Evolutionary conservation across 2,888 invertebrate species (phyloP).

Genomic region (Stenichneumon culpator): DNA sequence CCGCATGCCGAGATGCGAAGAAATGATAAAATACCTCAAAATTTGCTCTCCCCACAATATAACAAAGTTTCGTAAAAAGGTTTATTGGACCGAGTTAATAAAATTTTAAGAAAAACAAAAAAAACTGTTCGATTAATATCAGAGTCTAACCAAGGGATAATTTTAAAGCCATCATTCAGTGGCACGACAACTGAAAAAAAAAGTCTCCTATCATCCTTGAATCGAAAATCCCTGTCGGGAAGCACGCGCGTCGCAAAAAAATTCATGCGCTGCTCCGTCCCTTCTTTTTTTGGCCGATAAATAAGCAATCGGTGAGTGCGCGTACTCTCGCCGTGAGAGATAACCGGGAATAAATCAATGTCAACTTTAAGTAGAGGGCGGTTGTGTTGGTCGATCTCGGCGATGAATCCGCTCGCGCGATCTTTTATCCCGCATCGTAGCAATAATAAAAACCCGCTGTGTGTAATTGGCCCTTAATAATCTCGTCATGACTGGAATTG

Average conservation of each 20-base stretch:
- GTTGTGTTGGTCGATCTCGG: slow-evolving; percentile 74
- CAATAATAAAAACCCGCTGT: slow-evolving; percentile 77
- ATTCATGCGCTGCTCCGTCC: not conserved
- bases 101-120: not conserved
- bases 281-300: slow-evolving; percentile 69
- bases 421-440: slow-evolving; percentile 40
- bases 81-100: not conserved
- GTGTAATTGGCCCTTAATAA: slow-evolving; percentile 84
- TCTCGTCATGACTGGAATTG: slow-evolving; percentile 84
- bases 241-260: slow-evolving; percentile 27
- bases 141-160: not conserved
- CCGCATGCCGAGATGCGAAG: not conserved
- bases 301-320: slow-evolving; percentile 71
- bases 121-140: slow-evolving; percentile 7
- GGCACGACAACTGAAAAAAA: not conserved
- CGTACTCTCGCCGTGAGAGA: slow-evolving; percentile 58
- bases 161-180: not conserved
- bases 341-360: slow-evolving; percentile 80
- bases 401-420: slow-evolving; percentile 75
- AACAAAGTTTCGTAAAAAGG: slow-evolving; percentile 2
- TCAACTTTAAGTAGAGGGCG: slow-evolving; percentile 82
- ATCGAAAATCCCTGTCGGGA: slow-evolving; percentile 2
- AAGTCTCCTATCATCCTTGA: not conserved
- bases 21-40: not conserved
- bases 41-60: not conserved